Evolutionary conservation across 2,888 invertebrate genomes (phyloP).

Genomic region (Tillus elongatus): DNA sequence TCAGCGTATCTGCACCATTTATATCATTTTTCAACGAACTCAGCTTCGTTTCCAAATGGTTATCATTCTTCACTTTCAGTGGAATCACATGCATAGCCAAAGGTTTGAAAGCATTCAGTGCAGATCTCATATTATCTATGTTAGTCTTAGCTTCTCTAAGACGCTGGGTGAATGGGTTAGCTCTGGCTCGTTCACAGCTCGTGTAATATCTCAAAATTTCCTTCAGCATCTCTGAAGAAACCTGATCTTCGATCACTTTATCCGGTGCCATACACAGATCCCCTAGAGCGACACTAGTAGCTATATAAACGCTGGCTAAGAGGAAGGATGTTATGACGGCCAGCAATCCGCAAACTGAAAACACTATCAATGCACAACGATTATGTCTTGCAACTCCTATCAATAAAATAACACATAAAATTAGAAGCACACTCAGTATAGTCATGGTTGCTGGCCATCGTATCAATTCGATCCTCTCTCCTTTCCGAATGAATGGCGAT

Average conservation of each 20-base stretch:
- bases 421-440: slow-evolving; percentile 72
- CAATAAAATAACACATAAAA: slow-evolving; percentile 79
- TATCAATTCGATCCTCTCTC: slow-evolving; percentile 60
- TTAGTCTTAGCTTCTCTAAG: slow-evolving; percentile 57
- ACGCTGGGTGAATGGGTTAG: slow-evolving; percentile 73
- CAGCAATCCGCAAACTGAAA: slow-evolving; percentile 77
- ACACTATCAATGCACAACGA: slow-evolving; percentile 79
- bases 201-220: slow-evolving; percentile 51
- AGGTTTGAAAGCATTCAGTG: slow-evolving; percentile 44
- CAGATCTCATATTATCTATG: slow-evolving; percentile 43
- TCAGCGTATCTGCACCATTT: slow-evolving; percentile 63
- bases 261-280: slow-evolving; percentile 68
- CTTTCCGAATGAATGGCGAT: slow-evolving; percentile 49
- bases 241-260: slow-evolving; percentile 38
- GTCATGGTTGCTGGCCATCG: slow-evolving; percentile 88
- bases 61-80: slow-evolving; percentile 42
- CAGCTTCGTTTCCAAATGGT: slow-evolving; percentile 59
- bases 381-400: slow-evolving; percentile 85
- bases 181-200: slow-evolving; percentile 71
- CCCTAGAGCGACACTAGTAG: slow-evolving; percentile 74
- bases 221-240: slow-evolving; percentile 35
- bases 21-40: slow-evolving; percentile 70
- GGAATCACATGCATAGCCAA: slow-evolving; percentile 47
- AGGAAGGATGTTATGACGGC: slow-evolving; percentile 85
- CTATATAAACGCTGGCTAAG: slow-evolving; percentile 78